These are phyloP conservation scores for Hetaerina titia DNA, from an alignment of 2,888 invertebrate genomes.

Conservation along the genomic window DNA sequence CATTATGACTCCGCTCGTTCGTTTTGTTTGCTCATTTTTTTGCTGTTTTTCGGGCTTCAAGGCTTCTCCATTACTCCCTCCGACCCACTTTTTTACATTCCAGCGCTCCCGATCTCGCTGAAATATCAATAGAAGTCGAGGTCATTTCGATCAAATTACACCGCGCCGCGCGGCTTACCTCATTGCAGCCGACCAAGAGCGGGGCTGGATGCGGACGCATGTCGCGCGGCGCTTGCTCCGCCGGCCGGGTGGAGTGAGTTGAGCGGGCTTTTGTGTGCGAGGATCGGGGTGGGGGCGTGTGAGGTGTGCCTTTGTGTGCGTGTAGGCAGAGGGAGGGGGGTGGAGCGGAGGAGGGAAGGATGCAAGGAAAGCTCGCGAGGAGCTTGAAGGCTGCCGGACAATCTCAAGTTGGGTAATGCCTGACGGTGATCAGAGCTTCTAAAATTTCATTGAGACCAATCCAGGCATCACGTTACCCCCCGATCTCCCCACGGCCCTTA, in stretches of 20 bases:
- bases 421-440: not conserved
- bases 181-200: slow-evolving; percentile 25
- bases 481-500: not conserved
- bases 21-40: not conserved
- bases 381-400: not conserved
- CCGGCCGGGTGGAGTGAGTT: not conserved
- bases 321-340: no score
- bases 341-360: not conserved
- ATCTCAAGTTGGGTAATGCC: not conserved
- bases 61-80: slow-evolving; percentile 23
- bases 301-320: no score
- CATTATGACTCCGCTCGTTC: slow-evolving; percentile 44
- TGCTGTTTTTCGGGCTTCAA: not conserved
- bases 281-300: not conserved
- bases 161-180: slow-evolving; percentile 32
- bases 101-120: slow-evolving; percentile 57
- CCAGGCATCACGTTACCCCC: not conserved
- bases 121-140: slow-evolving; percentile 63
- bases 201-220: not conserved
- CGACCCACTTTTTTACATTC: slow-evolving; percentile 50
- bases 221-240: not conserved
- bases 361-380: not conserved
- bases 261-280: not conserved
- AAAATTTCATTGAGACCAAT: slow-evolving; percentile 15
- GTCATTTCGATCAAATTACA: slow-evolving; percentile 54